phyloP scores from a whole-genome alignment of 2,797 vertebrate species.

The Nannoperca obscura region DNA sequence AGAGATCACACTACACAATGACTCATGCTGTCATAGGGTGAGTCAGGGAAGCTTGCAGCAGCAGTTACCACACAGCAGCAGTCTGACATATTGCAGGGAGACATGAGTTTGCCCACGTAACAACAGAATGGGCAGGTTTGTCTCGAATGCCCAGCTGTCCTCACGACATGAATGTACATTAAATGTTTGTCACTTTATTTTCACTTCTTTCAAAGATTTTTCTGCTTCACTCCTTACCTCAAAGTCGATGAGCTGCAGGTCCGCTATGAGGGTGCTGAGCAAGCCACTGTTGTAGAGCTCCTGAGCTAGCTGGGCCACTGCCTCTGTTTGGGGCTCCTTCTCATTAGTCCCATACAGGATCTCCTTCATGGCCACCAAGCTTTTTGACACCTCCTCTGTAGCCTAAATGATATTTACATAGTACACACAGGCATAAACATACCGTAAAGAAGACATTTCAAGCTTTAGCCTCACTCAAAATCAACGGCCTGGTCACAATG shows the following conservation, averaged over 20 bases:
- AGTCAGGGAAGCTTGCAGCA: conserved; percentile 59
- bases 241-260: conserved; percentile 97
- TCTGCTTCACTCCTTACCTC: conserved; percentile 84
- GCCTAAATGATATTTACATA: conserved; percentile 83
- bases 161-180: neutral
- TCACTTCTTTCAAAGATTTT: neutral
- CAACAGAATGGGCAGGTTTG: conserved; percentile 1
- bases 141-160: neutral
- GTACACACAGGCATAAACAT: neutral
- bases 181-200: neutral
- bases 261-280: conserved; percentile 93
- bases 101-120: conserved; percentile 40
- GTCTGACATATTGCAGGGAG: conserved; percentile 53
- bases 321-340: conserved; percentile 97
- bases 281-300: conserved; percentile 97
- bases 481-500: neutral
- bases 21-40: conserved; percentile 62
- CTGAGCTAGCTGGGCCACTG: conserved; percentile 96
- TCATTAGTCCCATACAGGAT: conserved; percentile 97
- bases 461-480: neutral
- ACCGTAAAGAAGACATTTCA: neutral
- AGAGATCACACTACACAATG: conserved; percentile 61
- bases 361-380: conserved; percentile 97
- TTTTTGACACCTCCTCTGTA: conserved; percentile 97
- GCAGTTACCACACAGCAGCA: conserved; percentile 36